Base-by-base conservation (phyloP, 2,888 invertebrate genomes). In the Saturnia japonica region DNA sequence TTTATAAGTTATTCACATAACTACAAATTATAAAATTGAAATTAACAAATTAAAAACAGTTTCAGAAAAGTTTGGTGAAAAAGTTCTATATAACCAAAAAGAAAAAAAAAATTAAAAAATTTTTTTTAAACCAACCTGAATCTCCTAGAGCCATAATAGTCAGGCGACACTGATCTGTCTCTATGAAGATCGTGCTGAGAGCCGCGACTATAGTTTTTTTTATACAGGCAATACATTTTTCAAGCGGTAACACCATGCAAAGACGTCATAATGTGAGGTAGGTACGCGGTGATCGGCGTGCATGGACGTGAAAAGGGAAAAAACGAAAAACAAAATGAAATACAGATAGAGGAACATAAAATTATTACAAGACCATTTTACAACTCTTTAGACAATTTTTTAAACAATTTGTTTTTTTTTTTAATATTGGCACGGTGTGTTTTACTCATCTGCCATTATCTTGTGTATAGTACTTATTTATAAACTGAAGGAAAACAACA, bases 171-270 rank as follows among this genome's bases (percentile, higher is more conserved):
- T 82, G 97, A 97, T 81, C 95, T 93, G 78, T 94, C 94, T 80
- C 96, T 94, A 85, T 93, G 87, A 80, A 96, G 94, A 89, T 96
- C 96, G 94, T 96, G 96, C 93, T 96, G 96, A 77, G 96, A 96
- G 82, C 96, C 96, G 86, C 96, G 96, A 85, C 96, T 96, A 64
- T 60, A 89, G 62, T 25, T 62, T 74, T 74, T 76, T 72, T 83
- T 74, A 74, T 71, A 75, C 71, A 82, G 79, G 80, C 81, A 82
- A 82, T 80, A 84, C 74, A 80, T 54, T 70, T 76, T 73, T 75
- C 74, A 81, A 84, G 81, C 83, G 76, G 82, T 70, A 79, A 88
- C 85, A 88, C 87, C 91, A 91, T 93, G 92, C 93, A 89, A 88
- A 88, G 88, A 92, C 91, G 88, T 88, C 91, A 92, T 88, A 90